Evolutionary conservation across 2,797 vertebrate species (phyloP).

Genomic region (Zenarchopterus dispar): DNA sequence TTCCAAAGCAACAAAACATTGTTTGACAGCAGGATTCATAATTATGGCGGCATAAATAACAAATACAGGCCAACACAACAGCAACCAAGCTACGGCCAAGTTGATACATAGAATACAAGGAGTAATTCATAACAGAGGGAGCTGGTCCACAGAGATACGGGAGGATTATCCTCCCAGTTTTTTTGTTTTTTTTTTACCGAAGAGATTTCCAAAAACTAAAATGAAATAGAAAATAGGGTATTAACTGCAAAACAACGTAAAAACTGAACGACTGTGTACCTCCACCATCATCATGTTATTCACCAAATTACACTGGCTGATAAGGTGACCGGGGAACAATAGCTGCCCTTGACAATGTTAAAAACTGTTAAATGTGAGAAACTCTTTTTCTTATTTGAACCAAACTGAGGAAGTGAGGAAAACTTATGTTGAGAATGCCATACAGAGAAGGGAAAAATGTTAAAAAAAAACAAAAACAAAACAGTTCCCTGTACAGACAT

Average conservation of each 20-base stretch:
- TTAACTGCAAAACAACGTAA: constrained; percentile 6
- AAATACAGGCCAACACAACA: constrained; percentile 19
- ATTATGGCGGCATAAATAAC: constrained; percentile 41
- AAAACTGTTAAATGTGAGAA: not conserved
- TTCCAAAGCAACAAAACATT: constrained; percentile 46
- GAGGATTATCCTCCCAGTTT: constrained; percentile 54
- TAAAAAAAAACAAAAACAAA: not conserved
- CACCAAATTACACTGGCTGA: constrained; percentile 19
- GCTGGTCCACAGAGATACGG: constrained; percentile 67
- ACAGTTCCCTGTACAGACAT: not conserved
- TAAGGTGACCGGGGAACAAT: constrained; percentile 10
- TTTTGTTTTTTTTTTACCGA: constrained; percentile 11
- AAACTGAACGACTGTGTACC: not conserved
- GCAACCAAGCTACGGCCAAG: constrained; percentile 40
- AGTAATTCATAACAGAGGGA: constrained; percentile 44
- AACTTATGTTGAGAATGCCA: not conserved
- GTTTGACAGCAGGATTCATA: constrained; percentile 44
- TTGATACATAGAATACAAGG: constrained; percentile 41
- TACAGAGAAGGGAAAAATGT: not conserved
- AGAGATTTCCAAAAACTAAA: constrained; percentile 26
- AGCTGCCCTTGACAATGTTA: not conserved
- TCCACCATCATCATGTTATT: constrained; percentile 3
- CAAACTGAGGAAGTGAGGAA: not conserved
- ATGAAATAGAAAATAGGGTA: constrained; percentile 11
- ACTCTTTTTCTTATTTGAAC: not conserved